Percentiles rank a stretch among this genome's conserved stretches.
phyloP scores from a whole-genome alignment of 1,140 invertebrate genomes.

The Diachasmimorpha longicaudata region DNA sequence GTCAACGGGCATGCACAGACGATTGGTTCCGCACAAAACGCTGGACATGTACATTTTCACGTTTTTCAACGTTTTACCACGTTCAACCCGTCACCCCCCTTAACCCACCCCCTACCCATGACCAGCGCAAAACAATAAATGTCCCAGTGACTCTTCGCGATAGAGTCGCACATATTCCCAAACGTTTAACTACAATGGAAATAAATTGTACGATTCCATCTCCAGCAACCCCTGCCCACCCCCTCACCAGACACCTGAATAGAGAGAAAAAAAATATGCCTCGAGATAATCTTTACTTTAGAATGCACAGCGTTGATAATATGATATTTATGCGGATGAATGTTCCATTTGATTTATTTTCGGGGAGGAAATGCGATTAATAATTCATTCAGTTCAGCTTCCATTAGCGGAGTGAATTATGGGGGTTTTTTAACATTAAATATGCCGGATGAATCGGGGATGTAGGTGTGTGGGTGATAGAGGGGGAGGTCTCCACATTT shows the following conservation, averaged over 20 bases:
- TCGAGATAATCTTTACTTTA: neutral
- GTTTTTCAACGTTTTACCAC: neutral
- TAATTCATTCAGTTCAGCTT: no score
- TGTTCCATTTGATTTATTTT: neutral
- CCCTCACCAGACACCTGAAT: neutral
- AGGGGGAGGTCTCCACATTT: no score
- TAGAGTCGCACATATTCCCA: neutral
- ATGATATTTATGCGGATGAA: neutral
- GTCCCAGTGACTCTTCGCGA: neutral
- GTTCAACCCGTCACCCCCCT: neutral
- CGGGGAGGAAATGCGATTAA: neutral
- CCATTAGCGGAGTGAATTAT: no score
- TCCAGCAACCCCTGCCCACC: neutral
- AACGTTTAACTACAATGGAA: neutral
- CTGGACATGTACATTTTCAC: neutral
- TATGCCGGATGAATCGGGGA: no score
- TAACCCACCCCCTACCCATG: no score
- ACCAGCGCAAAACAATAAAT: neutral
- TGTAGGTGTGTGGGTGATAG: no score
- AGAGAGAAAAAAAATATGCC: neutral
- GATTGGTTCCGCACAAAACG: slow-evolving; percentile 10
- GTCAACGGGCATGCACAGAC: neutral
- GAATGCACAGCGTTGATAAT: neutral
- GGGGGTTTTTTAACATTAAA: no score
- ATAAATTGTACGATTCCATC: slow-evolving; percentile 11